Conservation (phyloP, 2,888 invertebrate genomes). For the Diarsia dahlii region DNA sequence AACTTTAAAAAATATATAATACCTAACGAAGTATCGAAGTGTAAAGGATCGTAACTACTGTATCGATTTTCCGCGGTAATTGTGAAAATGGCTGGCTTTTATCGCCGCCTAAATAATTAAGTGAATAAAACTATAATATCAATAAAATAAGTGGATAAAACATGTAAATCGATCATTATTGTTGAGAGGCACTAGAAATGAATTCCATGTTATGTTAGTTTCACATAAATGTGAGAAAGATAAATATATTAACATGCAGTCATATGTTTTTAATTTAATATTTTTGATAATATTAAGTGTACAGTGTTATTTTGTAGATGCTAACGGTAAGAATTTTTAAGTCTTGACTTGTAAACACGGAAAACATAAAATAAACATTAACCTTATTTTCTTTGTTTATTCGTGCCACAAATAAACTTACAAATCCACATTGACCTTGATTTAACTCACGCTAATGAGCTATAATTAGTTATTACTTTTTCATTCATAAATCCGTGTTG, state of each 20-base stretch:
- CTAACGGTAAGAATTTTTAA: conserved; percentile 61
- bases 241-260: conserved; percentile 62
- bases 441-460: conserved; percentile 26
- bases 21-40: conserved; percentile 13
- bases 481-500: conserved; percentile 4
- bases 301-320: conserved; percentile 69
- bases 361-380: background rate
- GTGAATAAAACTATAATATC: conserved; percentile 50
- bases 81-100: conserved; percentile 66
- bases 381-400: conserved; percentile 29
- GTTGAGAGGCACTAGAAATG: conserved; percentile 11
- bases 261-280: conserved; percentile 66
- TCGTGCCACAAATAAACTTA: conserved; percentile 9
- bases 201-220: conserved; percentile 16
- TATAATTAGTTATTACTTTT: conserved; percentile 27
- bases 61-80: conserved; percentile 78
- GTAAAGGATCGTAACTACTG: conserved; percentile 66
- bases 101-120: conserved; percentile 52
- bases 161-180: conserved; percentile 15
- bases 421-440: conserved; percentile 46
- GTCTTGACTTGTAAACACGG: background rate
- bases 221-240: background rate
- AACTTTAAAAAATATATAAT: background rate
- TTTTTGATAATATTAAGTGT: conserved; percentile 68
- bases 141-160: conserved; percentile 22